Base-by-base conservation (phyloP, 1,140 invertebrate genomes). In the Heliconius melpomene region DNA sequence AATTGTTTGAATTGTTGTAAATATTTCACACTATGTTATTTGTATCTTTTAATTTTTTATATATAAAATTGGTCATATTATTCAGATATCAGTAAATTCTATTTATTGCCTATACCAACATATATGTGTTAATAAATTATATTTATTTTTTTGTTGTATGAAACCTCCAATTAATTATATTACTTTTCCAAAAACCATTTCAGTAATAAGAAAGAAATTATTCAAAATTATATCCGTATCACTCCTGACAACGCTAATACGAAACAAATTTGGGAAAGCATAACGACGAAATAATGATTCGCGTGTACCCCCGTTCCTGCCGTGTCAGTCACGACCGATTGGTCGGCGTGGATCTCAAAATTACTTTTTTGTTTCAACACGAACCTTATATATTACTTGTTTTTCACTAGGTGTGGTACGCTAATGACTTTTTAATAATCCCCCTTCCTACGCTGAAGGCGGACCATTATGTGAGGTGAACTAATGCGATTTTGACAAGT, bases 391-490 rank as follows among this genome's bases (percentile, higher is more conserved):
- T 91, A 90, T 88, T 32, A 79, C 57, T 78, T 6, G 78, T 76
- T 72, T 72, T 72, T 72, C 20, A 36, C 85, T 92, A 93, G 93
- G 92, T 92, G 92, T 93, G 91, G 93, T 85, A 81, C 88, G 86
- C 91, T 94, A 94, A 94, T 94, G 93, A 87, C 83, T 93, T 92
- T 94, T 94, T 93, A 94, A 94, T 94, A 94, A 95, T 93, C 89
- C 89, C 85, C 82, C 84, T 87, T 87, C 89, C 87, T 87, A 81
- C 85, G 90, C 89, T 89, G 83, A 89, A 91, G 90, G 88, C 91
- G 75, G 81, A 81, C 80, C 89, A 91, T 92, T 90, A 90, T 85
- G 86, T 85, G 86, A 88, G 86, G 85, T 84, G 85, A 88, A 90
- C 91, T 94, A 94, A 94, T 94, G 92, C 86, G 92, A 89, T 93